Evolutionary conservation across 1,140 invertebrate genomes (phyloP).

Genomic region (Lucilia cuprina): DNA sequence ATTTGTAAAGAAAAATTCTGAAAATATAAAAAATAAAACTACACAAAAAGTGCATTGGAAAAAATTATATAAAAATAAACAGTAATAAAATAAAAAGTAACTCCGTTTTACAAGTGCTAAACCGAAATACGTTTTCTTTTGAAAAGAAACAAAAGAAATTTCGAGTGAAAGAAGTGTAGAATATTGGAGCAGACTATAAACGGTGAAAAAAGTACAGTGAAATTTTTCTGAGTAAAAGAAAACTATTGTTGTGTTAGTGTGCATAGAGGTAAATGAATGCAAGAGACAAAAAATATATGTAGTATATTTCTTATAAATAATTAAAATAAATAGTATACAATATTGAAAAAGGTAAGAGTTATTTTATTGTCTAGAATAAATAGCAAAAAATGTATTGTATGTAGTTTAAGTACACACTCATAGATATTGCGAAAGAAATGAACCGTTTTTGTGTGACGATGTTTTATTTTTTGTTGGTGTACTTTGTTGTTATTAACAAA

Average conservation of each 20-base stretch:
- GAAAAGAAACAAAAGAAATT: conserved; percentile 13
- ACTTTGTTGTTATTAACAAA: background rate
- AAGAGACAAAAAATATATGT: background rate
- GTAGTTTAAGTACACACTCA: background rate
- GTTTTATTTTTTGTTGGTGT: background rate
- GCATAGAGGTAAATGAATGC: background rate
- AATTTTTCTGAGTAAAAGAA: conserved; percentile 5
- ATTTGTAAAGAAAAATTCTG: background rate
- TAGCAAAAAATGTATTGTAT: background rate
- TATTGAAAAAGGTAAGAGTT: background rate
- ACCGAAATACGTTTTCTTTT: background rate
- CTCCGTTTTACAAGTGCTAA: background rate
- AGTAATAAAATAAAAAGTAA: background rate
- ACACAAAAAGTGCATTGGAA: background rate
- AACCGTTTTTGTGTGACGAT: background rate
- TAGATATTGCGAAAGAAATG: conserved; percentile 11
- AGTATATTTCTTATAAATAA: background rate
- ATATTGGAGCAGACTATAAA: background rate
- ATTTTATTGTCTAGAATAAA: background rate
- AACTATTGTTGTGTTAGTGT: conserved; percentile 5
- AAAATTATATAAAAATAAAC: background rate
- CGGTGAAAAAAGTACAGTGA: conserved; percentile 17
- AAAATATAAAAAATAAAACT: background rate
- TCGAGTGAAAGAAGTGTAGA: conserved; percentile 7
- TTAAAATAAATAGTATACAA: background rate